A percentile compares a stretch with the other conserved stretches of the same genome.
Conservation (phyloP, 2,888 invertebrate genomes). For the Nysson spinosus region DNA sequence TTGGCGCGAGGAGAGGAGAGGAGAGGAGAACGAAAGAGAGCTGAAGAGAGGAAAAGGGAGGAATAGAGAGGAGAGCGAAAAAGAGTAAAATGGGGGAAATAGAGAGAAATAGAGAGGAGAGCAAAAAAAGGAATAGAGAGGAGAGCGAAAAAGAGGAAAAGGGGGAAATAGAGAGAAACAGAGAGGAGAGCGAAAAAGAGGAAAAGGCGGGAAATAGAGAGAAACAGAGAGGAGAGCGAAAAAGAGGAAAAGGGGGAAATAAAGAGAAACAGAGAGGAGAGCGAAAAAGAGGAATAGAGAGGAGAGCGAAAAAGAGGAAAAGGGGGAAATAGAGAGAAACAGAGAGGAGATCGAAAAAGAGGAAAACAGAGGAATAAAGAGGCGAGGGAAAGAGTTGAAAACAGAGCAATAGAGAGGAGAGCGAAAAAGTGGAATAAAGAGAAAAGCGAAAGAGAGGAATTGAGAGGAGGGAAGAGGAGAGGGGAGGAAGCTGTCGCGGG, state of each 20-base stretch:
- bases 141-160: no score
- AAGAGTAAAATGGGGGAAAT: no score
- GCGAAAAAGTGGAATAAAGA: slow-evolving; percentile 5
- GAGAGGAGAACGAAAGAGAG: no score
- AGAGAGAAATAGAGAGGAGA: no score
- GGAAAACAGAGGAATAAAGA: slow-evolving; percentile 20
- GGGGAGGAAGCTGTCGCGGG: slow-evolving; percentile 46
- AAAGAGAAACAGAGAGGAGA: slow-evolving; percentile 11
- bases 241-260: slow-evolving; percentile 5
- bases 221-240: not conserved
- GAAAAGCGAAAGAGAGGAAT: slow-evolving; percentile 13
- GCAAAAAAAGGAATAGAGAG: no score
- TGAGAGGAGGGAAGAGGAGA: slow-evolving; percentile 19
- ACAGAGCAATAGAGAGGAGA: no score
- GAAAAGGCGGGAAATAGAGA: slow-evolving; percentile 2
- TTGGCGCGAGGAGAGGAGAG: no score
- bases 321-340: slow-evolving; percentile 16
- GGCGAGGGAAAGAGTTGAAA: slow-evolving; percentile 4
- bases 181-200: no score
- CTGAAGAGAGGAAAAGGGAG: no score
- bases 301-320: slow-evolving; percentile 18
- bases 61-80: no score
- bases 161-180: slow-evolving; percentile 19
- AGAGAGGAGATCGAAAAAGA: slow-evolving; percentile 21
- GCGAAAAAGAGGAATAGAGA: slow-evolving; percentile 9